Base-by-base conservation (phyloP, 92 coral and sea anemone genomes). In the Zoanthus sociatus region DNA sequence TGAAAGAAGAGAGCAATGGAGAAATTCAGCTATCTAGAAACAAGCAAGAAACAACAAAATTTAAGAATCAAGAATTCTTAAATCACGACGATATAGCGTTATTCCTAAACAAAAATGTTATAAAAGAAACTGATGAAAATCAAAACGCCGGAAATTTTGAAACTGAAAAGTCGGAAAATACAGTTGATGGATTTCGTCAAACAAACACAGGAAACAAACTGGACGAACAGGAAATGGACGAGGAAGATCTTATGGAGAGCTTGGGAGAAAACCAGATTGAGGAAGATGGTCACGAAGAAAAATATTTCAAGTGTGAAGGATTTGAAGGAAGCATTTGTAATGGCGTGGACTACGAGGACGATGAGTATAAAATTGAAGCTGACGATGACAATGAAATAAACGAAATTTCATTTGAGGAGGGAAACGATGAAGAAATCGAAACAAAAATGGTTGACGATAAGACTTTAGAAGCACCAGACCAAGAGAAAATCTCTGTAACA, bases 321-420 rank as follows among this genome's bases (percentile, higher is more conserved):
- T 44, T 45, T n/a, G 85, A 58, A 14, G 66, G 31, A 14, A 31
- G 58, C 47, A n/a, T 81, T 81, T 81, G 85, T 45, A 74, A 51
- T 50, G 66, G 47, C 47, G 30, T 81, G 47, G 75, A 81, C 14
- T 81, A 68, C 18, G 79, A 33, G 21, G 63, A 54, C 5, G 74
- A 54, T 1, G 90, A 67, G 13, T 21, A 10, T 16, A 31, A 33
- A 26, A 54, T 45, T 51, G 87, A 87, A 56, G 77, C 17, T n/a
- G 81, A 50, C 11, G 58, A 77, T 7, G 73, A 77, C 7, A 74
- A 51, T 33, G 69, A 18, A 68, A 51, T 30, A 53, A 71, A 79
- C 13, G 87, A 51, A 50, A 31, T 5, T 2, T 74, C 77, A 31
- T 16, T 44, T 13, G 76, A 83, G 54, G 84, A 48, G 0, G 82